Evolutionary conservation across 2,113 vertebrate species (phyloP).

Genomic region (Pomatostomus ruficeps): DNA sequence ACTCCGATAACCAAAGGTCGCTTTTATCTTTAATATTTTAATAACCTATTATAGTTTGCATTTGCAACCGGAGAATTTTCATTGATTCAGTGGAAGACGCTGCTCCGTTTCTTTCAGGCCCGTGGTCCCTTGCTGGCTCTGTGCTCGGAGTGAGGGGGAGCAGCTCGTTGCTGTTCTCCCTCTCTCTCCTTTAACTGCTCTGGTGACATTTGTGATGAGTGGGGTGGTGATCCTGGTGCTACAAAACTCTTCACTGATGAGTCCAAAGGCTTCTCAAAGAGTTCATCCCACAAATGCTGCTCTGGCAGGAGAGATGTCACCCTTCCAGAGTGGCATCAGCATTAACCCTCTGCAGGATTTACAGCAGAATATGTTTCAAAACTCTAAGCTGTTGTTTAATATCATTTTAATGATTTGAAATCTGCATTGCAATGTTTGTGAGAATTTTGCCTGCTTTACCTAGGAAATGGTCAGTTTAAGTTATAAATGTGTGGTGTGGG

Average conservation of each 20-base stretch:
- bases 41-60: background rate
- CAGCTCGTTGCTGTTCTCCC: background rate
- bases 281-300: background rate
- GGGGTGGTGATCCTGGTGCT: background rate
- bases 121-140: background rate
- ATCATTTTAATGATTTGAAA: background rate
- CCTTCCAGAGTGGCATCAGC: background rate
- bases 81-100: background rate
- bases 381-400: background rate
- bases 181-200: background rate
- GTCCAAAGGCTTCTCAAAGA: background rate
- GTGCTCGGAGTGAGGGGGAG: background rate
- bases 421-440: background rate
- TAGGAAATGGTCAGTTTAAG: background rate
- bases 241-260: background rate
- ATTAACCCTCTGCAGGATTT: background rate
- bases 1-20: background rate
- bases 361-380: background rate
- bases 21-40: slow-evolving; percentile 28
- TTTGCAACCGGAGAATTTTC: background rate
- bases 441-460: background rate
- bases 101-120: background rate
- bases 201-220: background rate
- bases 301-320: background rate
- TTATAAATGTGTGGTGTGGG: background rate